These are phyloP conservation scores for Polydrusus pterygomalis DNA, from an alignment of 2,888 invertebrate genomes.

Conservation along the genomic window DNA sequence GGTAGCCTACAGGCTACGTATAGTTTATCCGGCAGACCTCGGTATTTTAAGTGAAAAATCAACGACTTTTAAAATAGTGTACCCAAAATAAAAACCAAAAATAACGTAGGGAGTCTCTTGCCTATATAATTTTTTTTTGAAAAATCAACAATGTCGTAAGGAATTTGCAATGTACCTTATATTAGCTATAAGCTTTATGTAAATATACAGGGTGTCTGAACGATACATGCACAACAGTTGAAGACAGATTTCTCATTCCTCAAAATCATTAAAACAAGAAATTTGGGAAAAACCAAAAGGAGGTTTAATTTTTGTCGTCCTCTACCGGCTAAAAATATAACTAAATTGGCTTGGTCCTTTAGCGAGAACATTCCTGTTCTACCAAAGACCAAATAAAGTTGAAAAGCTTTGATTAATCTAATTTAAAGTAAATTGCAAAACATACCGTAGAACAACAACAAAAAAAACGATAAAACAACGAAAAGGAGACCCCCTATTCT, in stretches of 20 bases:
- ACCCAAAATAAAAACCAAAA: slow-evolving; percentile 8
- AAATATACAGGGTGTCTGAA: no score
- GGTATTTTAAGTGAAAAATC: slow-evolving; percentile 13
- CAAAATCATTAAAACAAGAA: no score
- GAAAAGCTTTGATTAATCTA: neutral
- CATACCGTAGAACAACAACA: neutral
- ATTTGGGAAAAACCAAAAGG: no score
- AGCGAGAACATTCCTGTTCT: no score
- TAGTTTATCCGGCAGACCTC: slow-evolving; percentile 18
- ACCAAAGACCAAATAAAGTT: no score
- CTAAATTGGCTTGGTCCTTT: no score
- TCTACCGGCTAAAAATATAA: no score
- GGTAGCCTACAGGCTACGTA: neutral
- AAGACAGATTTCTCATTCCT: no score
- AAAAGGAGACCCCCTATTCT: slow-evolving; percentile 19
- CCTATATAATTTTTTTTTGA: neutral
- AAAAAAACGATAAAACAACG: neutral
- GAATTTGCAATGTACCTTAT: slow-evolving; percentile 3
- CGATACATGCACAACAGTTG: no score
- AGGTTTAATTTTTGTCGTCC: no score
- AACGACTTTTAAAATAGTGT: slow-evolving; percentile 18
- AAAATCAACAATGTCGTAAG: neutral
- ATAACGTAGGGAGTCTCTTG: neutral
- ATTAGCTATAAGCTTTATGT: no score
- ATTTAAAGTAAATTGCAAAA: slow-evolving; percentile 10